A percentile compares a stretch with the other conserved stretches of the same genome.
Conservation (phyloP, 2,888 invertebrate genomes). For the Tethea ocularis region DNA sequence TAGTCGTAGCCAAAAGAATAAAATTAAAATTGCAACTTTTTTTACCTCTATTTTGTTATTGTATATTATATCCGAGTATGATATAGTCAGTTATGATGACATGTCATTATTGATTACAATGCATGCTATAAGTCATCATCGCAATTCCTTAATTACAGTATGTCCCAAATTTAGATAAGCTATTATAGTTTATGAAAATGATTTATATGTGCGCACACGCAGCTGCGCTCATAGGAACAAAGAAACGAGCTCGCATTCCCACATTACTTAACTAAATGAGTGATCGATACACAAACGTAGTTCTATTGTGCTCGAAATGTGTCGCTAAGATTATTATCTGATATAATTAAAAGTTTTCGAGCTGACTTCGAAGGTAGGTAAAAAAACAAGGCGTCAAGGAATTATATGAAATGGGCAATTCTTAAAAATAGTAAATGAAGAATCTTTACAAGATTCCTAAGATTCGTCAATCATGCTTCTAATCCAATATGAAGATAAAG, state of each 20-base stretch:
- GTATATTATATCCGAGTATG: too few relatives aligned
- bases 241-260: constrained; percentile 58
- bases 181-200: constrained; percentile 61
- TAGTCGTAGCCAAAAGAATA: too few relatives aligned
- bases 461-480: too few relatives aligned
- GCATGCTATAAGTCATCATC: constrained; percentile 13
- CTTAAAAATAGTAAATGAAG: too few relatives aligned
- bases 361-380: too few relatives aligned
- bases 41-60: too few relatives aligned
- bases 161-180: constrained; percentile 61
- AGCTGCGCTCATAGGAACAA: constrained; percentile 58
- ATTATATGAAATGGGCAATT: too few relatives aligned
- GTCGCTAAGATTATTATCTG: not conserved
- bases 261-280: constrained; percentile 74
- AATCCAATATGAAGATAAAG: too few relatives aligned
- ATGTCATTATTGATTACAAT: constrained; percentile 6
- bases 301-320: not conserved
- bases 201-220: constrained; percentile 66
- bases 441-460: too few relatives aligned
- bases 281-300: constrained; percentile 52
- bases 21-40: too few relatives aligned
- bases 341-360: not conserved
- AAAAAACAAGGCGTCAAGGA: too few relatives aligned
- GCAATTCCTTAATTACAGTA: constrained; percentile 46
- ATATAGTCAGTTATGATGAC: not conserved